Evolutionary conservation across 2,797 vertebrate species (phyloP).

Genomic region (Spea hammondii): DNA sequence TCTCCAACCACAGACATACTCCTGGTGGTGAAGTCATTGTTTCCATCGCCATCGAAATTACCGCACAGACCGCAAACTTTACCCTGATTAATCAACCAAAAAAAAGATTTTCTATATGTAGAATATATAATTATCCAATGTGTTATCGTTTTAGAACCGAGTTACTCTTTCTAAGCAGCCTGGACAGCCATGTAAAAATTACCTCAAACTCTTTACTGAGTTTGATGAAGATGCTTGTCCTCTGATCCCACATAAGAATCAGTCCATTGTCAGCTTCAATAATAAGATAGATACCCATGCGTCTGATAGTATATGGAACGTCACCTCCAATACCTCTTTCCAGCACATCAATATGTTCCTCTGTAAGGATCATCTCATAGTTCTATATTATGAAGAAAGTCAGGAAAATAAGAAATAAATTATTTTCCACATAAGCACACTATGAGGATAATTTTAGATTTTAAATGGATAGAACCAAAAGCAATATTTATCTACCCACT

Average conservation of each 20-base stretch:
- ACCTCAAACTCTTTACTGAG: constrained; percentile 79
- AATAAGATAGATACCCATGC: constrained; percentile 82
- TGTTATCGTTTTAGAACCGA: background rate
- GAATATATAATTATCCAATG: background rate
- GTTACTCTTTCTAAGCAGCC: too few species aligned
- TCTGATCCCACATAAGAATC: constrained; percentile 85
- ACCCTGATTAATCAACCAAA: constrained; percentile 63
- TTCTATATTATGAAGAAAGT: constrained; percentile 62
- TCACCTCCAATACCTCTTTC: constrained; percentile 62
- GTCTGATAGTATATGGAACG: constrained; percentile 69
- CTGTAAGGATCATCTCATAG: constrained; percentile 77
- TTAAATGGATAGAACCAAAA: too few species aligned
- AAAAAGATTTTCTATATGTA: background rate
- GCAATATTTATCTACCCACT: too few species aligned
- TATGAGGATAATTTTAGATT: too few species aligned
- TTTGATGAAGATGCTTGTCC: constrained; percentile 84
- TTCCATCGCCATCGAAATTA: constrained; percentile 80
- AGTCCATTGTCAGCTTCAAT: constrained; percentile 73
- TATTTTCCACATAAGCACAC: too few species aligned
- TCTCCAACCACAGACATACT: constrained; percentile 71
- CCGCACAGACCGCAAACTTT: constrained; percentile 85
- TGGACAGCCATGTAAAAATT: constrained; percentile 4
- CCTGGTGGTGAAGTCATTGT: constrained; percentile 82
- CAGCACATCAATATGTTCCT: constrained; percentile 72
- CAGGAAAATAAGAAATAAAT: too few species aligned